phyloP scores from a whole-genome alignment of 2,113 vertebrate genomes.

The Lepidiolamprologus cunningtoni region DNA sequence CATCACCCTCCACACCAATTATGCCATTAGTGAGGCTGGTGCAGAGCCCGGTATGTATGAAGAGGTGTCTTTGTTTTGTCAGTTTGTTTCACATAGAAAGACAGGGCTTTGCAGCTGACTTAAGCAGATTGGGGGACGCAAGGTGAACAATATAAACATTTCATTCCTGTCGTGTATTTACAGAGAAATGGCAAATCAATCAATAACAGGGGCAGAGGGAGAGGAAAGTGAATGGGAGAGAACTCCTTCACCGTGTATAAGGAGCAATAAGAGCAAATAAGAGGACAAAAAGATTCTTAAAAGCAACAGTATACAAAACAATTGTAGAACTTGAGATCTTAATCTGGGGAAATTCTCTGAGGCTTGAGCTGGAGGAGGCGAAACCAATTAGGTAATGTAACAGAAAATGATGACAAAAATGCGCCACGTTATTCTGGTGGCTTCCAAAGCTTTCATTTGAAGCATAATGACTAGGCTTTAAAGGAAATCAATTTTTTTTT shows the following conservation, averaged over 20 bases:
- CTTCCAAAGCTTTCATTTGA: neutral
- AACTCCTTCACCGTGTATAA: neutral
- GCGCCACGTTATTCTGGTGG: neutral
- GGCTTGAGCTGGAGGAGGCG: neutral
- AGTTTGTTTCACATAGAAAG: neutral
- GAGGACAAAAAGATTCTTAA: neutral
- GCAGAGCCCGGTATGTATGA: neutral
- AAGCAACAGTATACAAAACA: neutral
- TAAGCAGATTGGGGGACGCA: neutral
- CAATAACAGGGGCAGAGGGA: neutral
- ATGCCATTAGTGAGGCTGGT: constrained; percentile 31
- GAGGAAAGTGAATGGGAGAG: neutral
- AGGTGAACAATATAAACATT: neutral
- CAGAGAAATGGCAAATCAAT: constrained; percentile 24
- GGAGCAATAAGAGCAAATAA: neutral
- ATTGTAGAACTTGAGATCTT: neutral
- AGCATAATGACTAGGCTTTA: neutral
- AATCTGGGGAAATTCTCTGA: neutral
- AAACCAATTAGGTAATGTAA: neutral
- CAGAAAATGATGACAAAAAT: neutral
- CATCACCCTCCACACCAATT: constrained; percentile 44
- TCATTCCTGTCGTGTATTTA: neutral
- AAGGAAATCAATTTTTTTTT: neutral
- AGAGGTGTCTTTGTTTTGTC: neutral
- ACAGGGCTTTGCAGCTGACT: neutral